Evolutionary conservation across 2,888 invertebrate species (phyloP).

Genomic region (Prionchulus punctatus): DNA sequence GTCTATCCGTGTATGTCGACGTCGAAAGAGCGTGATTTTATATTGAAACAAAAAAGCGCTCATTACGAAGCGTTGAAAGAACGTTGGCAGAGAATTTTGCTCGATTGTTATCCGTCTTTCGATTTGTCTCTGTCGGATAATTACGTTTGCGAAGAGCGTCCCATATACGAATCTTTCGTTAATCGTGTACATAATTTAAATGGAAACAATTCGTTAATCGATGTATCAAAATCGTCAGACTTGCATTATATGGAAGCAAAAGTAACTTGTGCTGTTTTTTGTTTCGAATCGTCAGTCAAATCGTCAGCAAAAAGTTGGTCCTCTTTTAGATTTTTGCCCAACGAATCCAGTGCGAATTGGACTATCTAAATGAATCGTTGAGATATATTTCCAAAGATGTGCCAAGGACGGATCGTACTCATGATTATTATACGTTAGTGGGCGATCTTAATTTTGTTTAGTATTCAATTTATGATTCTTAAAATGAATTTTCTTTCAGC

Average conservation of each 20-base stretch:
- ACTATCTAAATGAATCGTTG: constrained; percentile 21
- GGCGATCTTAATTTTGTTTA: background rate
- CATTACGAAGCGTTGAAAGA: constrained; percentile 5
- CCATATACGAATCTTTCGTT: background rate
- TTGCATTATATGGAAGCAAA: background rate
- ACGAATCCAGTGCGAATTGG: constrained; percentile 23
- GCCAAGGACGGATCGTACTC: constrained; percentile 32
- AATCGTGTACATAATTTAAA: background rate
- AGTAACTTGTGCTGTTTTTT: background rate
- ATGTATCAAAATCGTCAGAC: background rate
- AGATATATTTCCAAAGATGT: constrained; percentile 34
- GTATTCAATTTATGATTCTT: background rate
- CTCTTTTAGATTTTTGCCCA: constrained; percentile 30
- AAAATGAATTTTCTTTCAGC: background rate
- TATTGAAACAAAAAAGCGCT: background rate
- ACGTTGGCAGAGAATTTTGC: constrained; percentile 2
- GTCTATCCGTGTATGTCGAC: constrained; percentile 25
- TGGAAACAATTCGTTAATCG: background rate
- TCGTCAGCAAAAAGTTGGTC: too few relatives aligned
- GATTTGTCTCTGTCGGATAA: background rate
- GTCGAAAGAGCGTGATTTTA: background rate
- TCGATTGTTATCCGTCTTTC: background rate
- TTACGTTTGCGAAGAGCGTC: background rate
- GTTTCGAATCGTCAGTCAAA: too few relatives aligned
- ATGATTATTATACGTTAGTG: constrained; percentile 28